phyloP scores from a whole-genome alignment of 2,888 invertebrate genomes.

The Andrena haemorrhoa region DNA sequence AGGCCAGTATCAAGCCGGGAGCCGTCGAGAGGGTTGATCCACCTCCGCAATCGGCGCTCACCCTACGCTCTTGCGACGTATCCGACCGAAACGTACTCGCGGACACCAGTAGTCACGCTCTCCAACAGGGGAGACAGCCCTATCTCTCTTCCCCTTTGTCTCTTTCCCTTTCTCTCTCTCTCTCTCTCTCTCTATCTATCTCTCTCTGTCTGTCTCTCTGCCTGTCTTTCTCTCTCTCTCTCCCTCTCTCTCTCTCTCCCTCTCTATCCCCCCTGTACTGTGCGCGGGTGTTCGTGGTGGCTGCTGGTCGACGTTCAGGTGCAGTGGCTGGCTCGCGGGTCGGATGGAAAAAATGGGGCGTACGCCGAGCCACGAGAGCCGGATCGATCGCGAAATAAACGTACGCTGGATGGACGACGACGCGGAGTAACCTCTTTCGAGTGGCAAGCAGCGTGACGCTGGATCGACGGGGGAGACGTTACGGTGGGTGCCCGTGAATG shows the following conservation, averaged over 20 bases:
- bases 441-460: constrained; percentile 22
- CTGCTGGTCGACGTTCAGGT: constrained; percentile 41
- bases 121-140: background rate
- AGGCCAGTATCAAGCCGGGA: constrained; percentile 80
- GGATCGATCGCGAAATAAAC: constrained; percentile 83
- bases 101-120: constrained; percentile 6
- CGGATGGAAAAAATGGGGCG: constrained; percentile 79
- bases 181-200: too few species aligned
- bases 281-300: constrained; percentile 21
- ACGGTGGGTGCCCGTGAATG: background rate
- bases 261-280: background rate
- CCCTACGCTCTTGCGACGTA: constrained; percentile 31
- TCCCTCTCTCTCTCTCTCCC: too few species aligned
- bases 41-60: constrained; percentile 62
- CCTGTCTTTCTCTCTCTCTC: too few species aligned
- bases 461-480: background rate
- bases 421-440: constrained; percentile 51
- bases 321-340: constrained; percentile 44
- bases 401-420: constrained; percentile 71
- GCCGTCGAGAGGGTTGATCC: constrained; percentile 78
- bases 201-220: too few species aligned
- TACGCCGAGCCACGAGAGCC: constrained; percentile 78
- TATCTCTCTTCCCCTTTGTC: background rate
- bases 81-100: constrained; percentile 19
- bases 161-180: too few species aligned